Evolutionary conservation across 2,888 invertebrate genomes (phyloP).

Genomic region (Lycocerus yunnanus): DNA sequence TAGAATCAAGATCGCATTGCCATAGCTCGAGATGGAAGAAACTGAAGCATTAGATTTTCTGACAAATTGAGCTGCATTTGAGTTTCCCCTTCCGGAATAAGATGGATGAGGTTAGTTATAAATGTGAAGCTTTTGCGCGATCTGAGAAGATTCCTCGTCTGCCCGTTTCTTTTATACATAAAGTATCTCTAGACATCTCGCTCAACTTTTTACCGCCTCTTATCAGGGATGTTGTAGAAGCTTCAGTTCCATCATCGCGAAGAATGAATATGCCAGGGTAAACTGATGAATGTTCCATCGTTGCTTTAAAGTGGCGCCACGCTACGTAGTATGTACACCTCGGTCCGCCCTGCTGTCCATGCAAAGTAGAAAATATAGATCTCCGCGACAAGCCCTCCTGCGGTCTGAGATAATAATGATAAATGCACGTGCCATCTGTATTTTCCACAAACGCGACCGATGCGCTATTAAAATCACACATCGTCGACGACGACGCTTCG

Average conservation of each 20-base stretch:
- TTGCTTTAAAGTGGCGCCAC: slow-evolving; percentile 33
- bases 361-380: slow-evolving; percentile 41
- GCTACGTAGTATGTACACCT: slow-evolving; percentile 8
- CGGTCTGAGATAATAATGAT: slow-evolving; percentile 26
- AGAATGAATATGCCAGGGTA: slow-evolving; percentile 41
- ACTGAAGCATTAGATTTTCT: slow-evolving; percentile 57
- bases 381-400: slow-evolving; percentile 30
- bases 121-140: slow-evolving; percentile 60
- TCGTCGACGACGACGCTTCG: slow-evolving; percentile 24
- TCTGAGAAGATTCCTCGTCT: slow-evolving; percentile 54
- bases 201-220: slow-evolving; percentile 50
- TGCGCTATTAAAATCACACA: slow-evolving; percentile 23
- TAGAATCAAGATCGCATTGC: slow-evolving; percentile 37
- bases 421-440: slow-evolving; percentile 28
- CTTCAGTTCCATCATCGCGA: slow-evolving; percentile 56
- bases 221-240: slow-evolving; percentile 56
- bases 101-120: slow-evolving; percentile 62
- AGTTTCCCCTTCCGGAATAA: slow-evolving; percentile 55
- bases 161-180: slow-evolving; percentile 56
- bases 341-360: slow-evolving; percentile 38
- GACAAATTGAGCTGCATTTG: slow-evolving; percentile 61
- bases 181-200: slow-evolving; percentile 53
- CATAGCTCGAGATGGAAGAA: slow-evolving; percentile 36
- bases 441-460: slow-evolving; percentile 25
- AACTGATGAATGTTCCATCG: slow-evolving; percentile 51